These are phyloP conservation scores for Colaptes auratus DNA, from an alignment of 2,113 vertebrate genomes.

Conservation along the genomic window DNA sequence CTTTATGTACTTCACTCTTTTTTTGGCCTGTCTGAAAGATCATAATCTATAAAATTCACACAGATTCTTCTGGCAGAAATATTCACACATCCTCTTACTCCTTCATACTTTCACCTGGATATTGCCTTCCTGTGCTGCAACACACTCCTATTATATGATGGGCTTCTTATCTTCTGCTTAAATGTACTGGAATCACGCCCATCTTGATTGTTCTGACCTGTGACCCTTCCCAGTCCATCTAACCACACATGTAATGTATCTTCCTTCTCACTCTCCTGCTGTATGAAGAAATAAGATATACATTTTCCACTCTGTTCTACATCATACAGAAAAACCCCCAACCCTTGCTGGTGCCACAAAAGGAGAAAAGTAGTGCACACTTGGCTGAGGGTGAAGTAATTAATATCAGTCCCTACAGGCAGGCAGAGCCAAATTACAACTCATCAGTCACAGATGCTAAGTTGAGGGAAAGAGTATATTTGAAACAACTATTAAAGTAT, in stretches of 20 bases:
- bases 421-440: background rate
- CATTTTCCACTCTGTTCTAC: background rate
- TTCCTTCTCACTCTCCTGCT: background rate
- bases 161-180: background rate
- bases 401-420: background rate
- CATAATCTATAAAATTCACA: background rate
- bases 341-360: background rate
- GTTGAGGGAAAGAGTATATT: background rate
- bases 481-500: conserved; percentile 41
- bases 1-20: background rate
- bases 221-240: background rate
- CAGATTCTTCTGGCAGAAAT: background rate
- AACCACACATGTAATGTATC: background rate
- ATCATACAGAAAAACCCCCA: background rate
- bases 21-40: background rate
- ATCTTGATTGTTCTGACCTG: background rate
- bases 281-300: background rate
- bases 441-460: conserved; percentile 5
- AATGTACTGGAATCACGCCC: background rate
- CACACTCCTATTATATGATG: background rate
- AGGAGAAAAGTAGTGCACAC: background rate
- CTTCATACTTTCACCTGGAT: background rate
- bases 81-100: background rate
- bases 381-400: background rate
- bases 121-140: background rate